Base-by-base conservation (phyloP, 2,113 vertebrate species). In the Hippolais icterina region DNA sequence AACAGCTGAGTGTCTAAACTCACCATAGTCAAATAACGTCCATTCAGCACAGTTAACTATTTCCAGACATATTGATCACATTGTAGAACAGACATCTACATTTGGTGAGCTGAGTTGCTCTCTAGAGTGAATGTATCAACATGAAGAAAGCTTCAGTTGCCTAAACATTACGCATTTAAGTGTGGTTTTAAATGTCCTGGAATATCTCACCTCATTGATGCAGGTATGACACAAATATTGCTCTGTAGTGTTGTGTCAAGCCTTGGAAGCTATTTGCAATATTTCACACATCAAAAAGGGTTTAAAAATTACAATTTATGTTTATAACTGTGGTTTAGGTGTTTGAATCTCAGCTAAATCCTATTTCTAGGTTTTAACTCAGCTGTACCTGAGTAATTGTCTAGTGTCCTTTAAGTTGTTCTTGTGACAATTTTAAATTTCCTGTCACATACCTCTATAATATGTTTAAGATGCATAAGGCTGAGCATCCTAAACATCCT, bases 361-460 rank as follows among this genome's bases (percentile, higher is more conserved):
- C 4, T 63, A 35, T 49, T 90, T 83, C 27, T 53, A 66, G 2
- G 24, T 57, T 54, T 79, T 76, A 61, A 57, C 71, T 74, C 8
- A 69, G 16, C 12, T 59, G 14, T 24, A 33, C 1, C 5, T 50
- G 4, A 2, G 0, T 54, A 50, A 68, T 21, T 12, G 10, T 66
- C 18, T 60, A 80, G 24, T 27, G 24, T 47, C 18, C 29, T 56
- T 76, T 44, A 14, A 63, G 4, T 16, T 37, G 2, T 41, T 77
- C n/a, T 53, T 66, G 17, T 66, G 33, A 46, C 14, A 71, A 18
- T 11, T 11, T 3, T 42, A 25, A 37, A 63, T 59, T 39, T 49
- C 37, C 37, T 18, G 39, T 28, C 42, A 47, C 8, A 35, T 0
- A 0, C 14, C 13, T 35, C 15, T 47, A 39, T 37, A 46, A 63